A percentile compares a stretch with the other conserved stretches of the same genome.
Evolutionary conservation across 2,113 vertebrate species (phyloP).

Genomic region (Pundamilia nyererei): DNA sequence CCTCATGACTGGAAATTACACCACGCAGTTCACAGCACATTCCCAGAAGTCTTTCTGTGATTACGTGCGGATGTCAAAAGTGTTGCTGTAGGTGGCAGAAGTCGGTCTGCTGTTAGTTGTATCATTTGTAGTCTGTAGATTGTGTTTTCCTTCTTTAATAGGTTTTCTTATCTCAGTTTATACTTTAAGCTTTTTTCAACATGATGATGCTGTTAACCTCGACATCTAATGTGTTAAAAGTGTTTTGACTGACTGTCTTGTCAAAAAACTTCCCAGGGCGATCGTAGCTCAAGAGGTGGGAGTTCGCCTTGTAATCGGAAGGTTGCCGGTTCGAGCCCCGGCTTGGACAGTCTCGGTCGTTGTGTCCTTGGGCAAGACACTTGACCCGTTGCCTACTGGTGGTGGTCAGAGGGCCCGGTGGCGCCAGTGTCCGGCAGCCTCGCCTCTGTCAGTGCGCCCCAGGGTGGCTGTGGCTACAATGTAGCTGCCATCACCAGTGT

Average conservation of each 20-base stretch:
- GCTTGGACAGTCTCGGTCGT: rapidly evolving
- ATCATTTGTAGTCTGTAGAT: background rate
- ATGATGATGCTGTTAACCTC: background rate
- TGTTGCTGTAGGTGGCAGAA: background rate
- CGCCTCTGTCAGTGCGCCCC: too few relatives aligned
- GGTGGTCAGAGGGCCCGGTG: too few relatives aligned
- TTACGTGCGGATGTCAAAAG: background rate
- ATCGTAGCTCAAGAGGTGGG: too few relatives aligned
- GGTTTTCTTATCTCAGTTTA: background rate
- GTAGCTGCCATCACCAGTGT: too few relatives aligned
- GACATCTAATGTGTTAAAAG: rapidly evolving
- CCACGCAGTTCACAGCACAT: background rate
- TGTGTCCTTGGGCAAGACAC: rapidly evolving
- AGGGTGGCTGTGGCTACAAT: too few relatives aligned
- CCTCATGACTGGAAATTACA: background rate
- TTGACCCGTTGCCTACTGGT: too few relatives aligned
- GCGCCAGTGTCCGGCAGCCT: too few relatives aligned
- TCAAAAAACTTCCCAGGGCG: background rate
- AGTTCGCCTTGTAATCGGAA: rapidly evolving
- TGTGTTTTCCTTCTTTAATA: background rate
- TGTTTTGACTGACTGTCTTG: background rate
- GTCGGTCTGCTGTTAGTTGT: rapidly evolving
- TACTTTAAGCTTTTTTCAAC: background rate
- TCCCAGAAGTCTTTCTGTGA: rapidly evolving
- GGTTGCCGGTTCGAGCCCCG: rapidly evolving